These are phyloP conservation scores for Epistrophe grossulariae DNA, from an alignment of 2,888 invertebrate species.

Conservation along the genomic window DNA sequence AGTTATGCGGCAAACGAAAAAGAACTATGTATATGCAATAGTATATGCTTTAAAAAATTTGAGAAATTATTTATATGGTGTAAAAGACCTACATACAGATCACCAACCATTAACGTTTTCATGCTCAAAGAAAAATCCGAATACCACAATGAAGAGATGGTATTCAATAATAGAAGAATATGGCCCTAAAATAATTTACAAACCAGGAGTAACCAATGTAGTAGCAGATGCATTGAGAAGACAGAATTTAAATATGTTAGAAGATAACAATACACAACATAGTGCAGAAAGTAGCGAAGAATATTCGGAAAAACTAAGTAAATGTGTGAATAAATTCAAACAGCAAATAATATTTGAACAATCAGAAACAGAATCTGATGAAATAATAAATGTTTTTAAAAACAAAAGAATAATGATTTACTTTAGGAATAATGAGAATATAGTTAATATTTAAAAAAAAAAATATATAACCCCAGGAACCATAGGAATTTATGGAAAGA, in stretches of 20 bases:
- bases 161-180: slow-evolving; percentile 21
- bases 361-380: slow-evolving; percentile 16
- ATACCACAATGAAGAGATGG: slow-evolving; percentile 13
- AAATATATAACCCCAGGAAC: slow-evolving; percentile 13
- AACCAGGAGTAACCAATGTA: slow-evolving; percentile 15
- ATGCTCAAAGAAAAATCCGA: slow-evolving; percentile 35
- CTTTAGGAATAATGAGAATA: slow-evolving; percentile 4
- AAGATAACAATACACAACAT: slow-evolving; percentile 29
- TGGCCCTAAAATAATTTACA: slow-evolving; percentile 20
- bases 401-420: slow-evolving; percentile 18
- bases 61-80: slow-evolving; percentile 80
- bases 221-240: slow-evolving; percentile 15
- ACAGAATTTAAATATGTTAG: slow-evolving; percentile 17
- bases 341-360: slow-evolving; percentile 38
- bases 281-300: slow-evolving; percentile 33
- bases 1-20: no score
- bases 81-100: slow-evolving; percentile 76
- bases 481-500: not conserved
- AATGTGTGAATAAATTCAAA: slow-evolving; percentile 28
- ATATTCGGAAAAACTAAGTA: slow-evolving; percentile 10
- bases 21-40: no score
- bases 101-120: slow-evolving; percentile 69
- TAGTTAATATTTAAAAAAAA: not conserved
- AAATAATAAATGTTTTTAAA: slow-evolving; percentile 23
- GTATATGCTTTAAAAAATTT: slow-evolving; percentile 79